Percentiles rank a stretch among this genome's conserved stretches.
phyloP scores from a whole-genome alignment of 2,797 vertebrate species.

The Manis pentadactyla region DNA sequence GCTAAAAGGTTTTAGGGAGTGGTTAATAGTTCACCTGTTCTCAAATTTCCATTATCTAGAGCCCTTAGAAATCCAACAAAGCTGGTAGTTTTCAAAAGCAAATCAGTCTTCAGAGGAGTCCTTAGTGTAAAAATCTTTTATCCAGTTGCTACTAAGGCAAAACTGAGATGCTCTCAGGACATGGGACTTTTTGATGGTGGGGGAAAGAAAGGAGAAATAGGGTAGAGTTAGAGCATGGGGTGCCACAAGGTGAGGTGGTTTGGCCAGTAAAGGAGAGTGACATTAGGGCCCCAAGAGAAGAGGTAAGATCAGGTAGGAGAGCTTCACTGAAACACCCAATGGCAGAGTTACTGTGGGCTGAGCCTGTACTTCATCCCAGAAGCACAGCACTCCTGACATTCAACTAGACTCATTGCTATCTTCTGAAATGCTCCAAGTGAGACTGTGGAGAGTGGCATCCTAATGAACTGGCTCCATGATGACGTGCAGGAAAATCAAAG shows the following conservation, averaged over 20 bases:
- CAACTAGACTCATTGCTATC: background rate
- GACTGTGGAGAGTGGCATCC: background rate
- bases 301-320: background rate
- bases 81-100: background rate
- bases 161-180: background rate
- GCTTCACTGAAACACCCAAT: background rate
- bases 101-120: background rate
- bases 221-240: background rate
- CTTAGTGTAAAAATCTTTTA: background rate
- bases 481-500: background rate
- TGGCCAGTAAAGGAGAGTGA: background rate
- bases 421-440: conserved; percentile 11
- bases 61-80: background rate
- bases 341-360: background rate
- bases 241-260: background rate
- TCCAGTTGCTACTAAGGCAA: background rate
- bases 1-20: background rate
- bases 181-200: background rate
- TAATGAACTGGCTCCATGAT: background rate
- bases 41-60: background rate
- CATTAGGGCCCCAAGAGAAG: background rate
- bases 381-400: background rate
- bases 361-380: background rate
- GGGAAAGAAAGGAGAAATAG: background rate
- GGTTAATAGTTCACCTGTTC: background rate